Percentiles rank a stretch among this genome's conserved stretches.
phyloP scores from a whole-genome alignment of 2,797 vertebrate species.

The Anabas testudineus region DNA sequence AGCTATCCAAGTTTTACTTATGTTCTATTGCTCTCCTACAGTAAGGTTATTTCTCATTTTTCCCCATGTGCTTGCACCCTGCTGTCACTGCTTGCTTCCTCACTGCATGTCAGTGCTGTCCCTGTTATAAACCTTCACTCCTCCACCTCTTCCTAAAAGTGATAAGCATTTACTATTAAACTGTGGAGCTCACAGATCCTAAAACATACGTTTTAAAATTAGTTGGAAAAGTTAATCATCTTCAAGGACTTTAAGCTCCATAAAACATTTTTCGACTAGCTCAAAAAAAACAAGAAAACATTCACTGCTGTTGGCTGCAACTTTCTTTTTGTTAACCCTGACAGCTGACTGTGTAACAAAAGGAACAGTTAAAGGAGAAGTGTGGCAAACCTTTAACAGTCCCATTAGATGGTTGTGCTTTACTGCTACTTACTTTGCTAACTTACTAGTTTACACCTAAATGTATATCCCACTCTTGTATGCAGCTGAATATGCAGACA shows the following conservation, averaged over 20 bases:
- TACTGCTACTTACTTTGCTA: no score
- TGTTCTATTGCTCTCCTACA: conserved; percentile 6
- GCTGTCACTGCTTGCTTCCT: neutral
- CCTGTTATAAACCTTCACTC: neutral
- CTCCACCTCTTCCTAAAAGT: neutral
- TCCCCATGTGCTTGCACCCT: conserved; percentile 4
- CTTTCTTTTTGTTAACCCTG: neutral
- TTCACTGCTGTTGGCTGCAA: no score
- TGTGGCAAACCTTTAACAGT: neutral
- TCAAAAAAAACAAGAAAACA: neutral
- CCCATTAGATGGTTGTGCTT: no score
- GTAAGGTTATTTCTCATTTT: neutral
- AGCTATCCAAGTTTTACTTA: neutral
- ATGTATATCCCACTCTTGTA: neutral
- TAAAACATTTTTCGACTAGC: neutral
- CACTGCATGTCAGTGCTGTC: neutral
- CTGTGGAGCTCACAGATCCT: neutral
- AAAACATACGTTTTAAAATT: neutral
- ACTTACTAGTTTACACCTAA: no score
- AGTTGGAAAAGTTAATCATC: no score
- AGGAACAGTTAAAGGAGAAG: neutral
- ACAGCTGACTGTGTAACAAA: neutral
- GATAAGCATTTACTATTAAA: conserved; percentile 3
- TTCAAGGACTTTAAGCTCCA: no score
- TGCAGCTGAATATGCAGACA: no score